A percentile compares a stretch with the other conserved stretches of the same genome.
Evolutionary conservation across 2,888 invertebrate species (phyloP).

Genomic region (Eristalinus sepulchralis): DNA sequence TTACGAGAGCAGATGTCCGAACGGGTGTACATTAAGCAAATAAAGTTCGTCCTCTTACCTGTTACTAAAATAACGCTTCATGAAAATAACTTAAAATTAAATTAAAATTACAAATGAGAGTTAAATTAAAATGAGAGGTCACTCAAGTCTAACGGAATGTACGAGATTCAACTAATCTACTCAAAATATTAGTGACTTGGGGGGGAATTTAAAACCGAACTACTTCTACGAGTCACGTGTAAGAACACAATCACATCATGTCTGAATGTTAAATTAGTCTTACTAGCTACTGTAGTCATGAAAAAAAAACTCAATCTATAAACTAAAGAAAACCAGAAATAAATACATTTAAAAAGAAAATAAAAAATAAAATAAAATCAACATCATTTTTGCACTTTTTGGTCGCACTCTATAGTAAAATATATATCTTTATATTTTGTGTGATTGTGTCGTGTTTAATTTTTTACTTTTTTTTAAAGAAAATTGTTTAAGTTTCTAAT

Average conservation of each 20-base stretch:
- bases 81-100: background rate
- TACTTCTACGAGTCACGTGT: constrained; percentile 36
- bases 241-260: constrained; percentile 44
- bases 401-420: constrained; percentile 52
- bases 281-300: constrained; percentile 6
- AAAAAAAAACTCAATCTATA: constrained; percentile 21
- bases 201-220: constrained; percentile 2
- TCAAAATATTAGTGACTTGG: constrained; percentile 44
- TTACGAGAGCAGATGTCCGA: background rate
- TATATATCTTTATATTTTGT: constrained; percentile 46
- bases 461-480: constrained; percentile 13
- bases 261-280: background rate
- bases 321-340: constrained; percentile 18
- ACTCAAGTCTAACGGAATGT: background rate
- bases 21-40: background rate
- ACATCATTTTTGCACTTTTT: constrained; percentile 65
- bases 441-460: constrained; percentile 61
- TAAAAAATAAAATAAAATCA: constrained; percentile 24
- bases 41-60: background rate
- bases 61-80: background rate
- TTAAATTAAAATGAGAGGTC: background rate
- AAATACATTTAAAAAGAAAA: background rate
- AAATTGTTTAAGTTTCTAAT: constrained; percentile 31
- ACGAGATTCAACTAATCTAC: constrained; percentile 9
- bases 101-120: background rate